Base-by-base conservation (phyloP, 2,888 invertebrate species). In the Aphodius granarius region DNA sequence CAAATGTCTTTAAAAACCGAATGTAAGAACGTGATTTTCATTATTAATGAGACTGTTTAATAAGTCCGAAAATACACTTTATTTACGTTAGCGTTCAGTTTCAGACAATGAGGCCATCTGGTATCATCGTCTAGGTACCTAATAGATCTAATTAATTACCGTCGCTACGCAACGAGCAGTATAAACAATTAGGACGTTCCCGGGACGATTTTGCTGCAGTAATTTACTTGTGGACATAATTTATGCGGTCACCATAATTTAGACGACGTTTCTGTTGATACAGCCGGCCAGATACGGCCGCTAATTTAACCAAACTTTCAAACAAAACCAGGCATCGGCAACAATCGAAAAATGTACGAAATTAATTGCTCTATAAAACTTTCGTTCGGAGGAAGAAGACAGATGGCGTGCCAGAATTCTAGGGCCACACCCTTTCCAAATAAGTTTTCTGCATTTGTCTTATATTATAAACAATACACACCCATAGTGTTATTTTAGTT, bases 101-200 rank as follows among this genome's bases (percentile, higher is more conserved):
- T 43, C 43, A 43, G 43, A 43, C 43, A 19, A 68, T 21, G 22
- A 19, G 19, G 68, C 21, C 68, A 22, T 68, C 68, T 68, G 68
- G 68, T 22, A 68, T 22, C 68, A 22, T 68, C 68, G 68, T 68
- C 22, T 68, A 68, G 68, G 68, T 68, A 68, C 68, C 68, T 68
- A 68, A 68, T 68, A 68, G 68, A 68, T 68, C 68, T 68, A 68
- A 68, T 68, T 68, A 68, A 68, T 68, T 21, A 16, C 68, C 68
- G 21, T 68, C 68, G 68, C 19, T 22, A 68, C n/a, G 68, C 21
- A 68, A 17, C 68, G 20, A 16, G 1, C 22, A 68, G 22, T 20
- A 22, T 68, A 68, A 68, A 68, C 68, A 68, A 68, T 19, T 66
- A 13, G 66, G 15, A 16, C 15, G 66, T 66, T 66, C 20, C n/a